Base-by-base conservation (phyloP, 2,797 vertebrate species). In the Lemur catta region DNA sequence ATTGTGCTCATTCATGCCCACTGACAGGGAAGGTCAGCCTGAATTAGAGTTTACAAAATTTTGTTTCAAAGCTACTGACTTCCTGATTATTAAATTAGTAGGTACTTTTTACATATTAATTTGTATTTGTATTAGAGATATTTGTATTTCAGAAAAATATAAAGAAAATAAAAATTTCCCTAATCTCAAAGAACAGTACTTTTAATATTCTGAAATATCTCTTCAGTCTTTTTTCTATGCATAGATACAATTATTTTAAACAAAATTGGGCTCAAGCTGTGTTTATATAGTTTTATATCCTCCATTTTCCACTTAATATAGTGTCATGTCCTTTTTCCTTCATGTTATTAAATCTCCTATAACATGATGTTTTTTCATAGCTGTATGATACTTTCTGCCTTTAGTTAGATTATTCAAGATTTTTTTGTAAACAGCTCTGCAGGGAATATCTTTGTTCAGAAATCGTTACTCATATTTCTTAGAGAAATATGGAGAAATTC, bases 211-310 rank as follows among this genome's bases (percentile, higher is more conserved):
- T 52, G 15, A 82, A 82, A 26, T 6, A 35, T 46, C 35, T 69
- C 57, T n/a, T 63, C n/a, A 10, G 59, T 41, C 41, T 67, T 61
- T 69, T 52, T 81, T 61, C n/a, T 59, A 52, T 50, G 2, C 22
- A 11, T 72, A 35, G 11, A 22, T n/a, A 65, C 15, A 80, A 80
- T 92, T 89, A 63, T 72, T 93, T 80, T 41, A 50, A 94, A 63
- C 35, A 81, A 69, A 91, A 50, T 26, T 57, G 15, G 46, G 79
- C 55, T 65, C 46, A 33, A 50, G 43, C 26, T 86, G n/a, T 24
- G 4, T 43, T 97, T 65, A 15, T 43, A 76, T 41, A 55, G 24
- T 89, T 97, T 46, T 63, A 30, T 28, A 43, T 15, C 43, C 20
- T 85, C 78, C 30, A 10, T 84, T 89, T 93, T 69, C 28, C 18